Base-by-base conservation (phyloP, 2,888 invertebrate species). In the Oligia strigilis region DNA sequence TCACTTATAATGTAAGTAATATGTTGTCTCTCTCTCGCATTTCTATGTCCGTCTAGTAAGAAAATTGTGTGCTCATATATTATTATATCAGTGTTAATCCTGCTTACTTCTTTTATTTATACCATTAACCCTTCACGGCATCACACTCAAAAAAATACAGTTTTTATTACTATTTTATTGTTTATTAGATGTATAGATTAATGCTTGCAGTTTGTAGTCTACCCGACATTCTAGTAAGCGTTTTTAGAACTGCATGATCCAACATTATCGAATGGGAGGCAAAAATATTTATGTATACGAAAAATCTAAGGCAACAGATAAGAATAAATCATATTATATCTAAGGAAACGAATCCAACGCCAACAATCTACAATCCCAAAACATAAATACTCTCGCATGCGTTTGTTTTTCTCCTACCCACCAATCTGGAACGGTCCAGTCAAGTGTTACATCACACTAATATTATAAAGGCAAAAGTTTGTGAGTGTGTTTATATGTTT, bases 401-500 rank as follows among this genome's bases (percentile, higher is more conserved):
- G 43, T 72, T 82, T 82, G 60, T 86, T 84, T 81, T 72, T 78
- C 64, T 58, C 4, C 0, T 77, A 13, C 6, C 19, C 40, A 69
- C 60, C 3, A 58, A 49, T 64, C 77, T 62, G 70, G 62, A 77
- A 75, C 71, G 23, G 58, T 58, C 43, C 75, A 77, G 46, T 85
- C 65, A 75, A 75, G 72, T 74, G 75, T 65, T 81, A 70, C 58
- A 40, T 29, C 29, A 29, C 29, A 29, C 29, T 29, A 29, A 29
- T 29, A 29, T 29, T 29, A 29, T 29, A 29, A 29, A 29, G 29
- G 29, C 29, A 1, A 29, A 29, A 29, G 29, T 29, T 29, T 29
- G 29, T 29, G 29, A 29, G 29, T 29, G 29, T 29, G 29, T 29
- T 29, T 29, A 29, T 29, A 29, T 29, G 29, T 29, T 29, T 29